Evolutionary conservation across 2,113 vertebrate species (phyloP), one percentile per base, ranked within the genome.

Genomic region (Aplodontia rufa): DNA sequence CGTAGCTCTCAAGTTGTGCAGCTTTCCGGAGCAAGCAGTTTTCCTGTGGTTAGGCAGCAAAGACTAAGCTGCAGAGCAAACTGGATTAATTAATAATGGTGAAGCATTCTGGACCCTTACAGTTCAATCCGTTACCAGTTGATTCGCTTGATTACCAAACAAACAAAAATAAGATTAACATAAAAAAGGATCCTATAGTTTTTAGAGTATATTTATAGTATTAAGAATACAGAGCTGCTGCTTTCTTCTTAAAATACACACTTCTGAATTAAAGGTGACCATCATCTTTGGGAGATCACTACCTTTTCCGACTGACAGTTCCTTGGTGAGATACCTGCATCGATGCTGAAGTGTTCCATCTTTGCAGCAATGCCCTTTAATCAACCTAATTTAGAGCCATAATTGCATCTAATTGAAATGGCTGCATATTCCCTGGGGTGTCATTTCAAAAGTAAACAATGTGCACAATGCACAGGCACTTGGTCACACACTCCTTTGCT

Each of bases 381-480:
- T 58, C 47, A 82, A 74, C 24, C 26, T 87, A 72, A 93, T 91
- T 90, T 89, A 84, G 35, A 86, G 28, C 11, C 26, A 79, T 82
- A 58, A 75, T 80, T 88, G 13, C 20, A 76, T 83, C 30, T 91
- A 94, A 91, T 8, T 94, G n/a, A 87, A 90, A 78, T 83, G 37
- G 40, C 3, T 7, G 30, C 17, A 37, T 74, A 75, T 66, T 82
- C 74, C 30, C 71, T 87, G 45, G 55, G 45, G 2, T 47, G 51
- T 89, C 91, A 89, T 94, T 90, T 94, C 9, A 72, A 85, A 96
- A 96, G 40, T 71, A 84, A 96, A 84, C 69, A 93, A 17, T 71
- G 60, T 9, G 11, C 12, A 80, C 5, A 19, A 20, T 19, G 26
- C 19, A 49, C 7, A 35, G 16, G 12, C 66, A 82, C 5, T 10